These are phyloP conservation scores for Anoplophora glabripennis DNA, from an alignment of 1,140 invertebrate species.

Conservation along the genomic window DNA sequence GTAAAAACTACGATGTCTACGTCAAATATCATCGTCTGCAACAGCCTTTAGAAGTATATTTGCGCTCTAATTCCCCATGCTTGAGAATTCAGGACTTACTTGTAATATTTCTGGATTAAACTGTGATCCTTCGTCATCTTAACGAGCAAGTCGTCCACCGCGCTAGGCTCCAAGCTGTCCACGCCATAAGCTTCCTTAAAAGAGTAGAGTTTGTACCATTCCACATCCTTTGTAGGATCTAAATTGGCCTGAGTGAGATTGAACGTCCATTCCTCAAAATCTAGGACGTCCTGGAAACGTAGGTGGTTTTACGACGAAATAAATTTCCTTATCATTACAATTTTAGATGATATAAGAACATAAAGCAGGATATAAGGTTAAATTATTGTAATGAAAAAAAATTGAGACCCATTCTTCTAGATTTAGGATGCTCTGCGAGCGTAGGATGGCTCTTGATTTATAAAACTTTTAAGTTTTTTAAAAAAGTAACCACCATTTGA, in stretches of 20 bases:
- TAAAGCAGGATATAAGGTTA: neutral
- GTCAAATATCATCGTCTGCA: neutral
- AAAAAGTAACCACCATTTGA: too few species aligned
- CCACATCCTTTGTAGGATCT: slow-evolving; percentile 39
- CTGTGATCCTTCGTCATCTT: slow-evolving; percentile 50
- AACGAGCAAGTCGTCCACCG: slow-evolving; percentile 52
- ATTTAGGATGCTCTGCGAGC: neutral
- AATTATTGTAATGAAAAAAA: neutral
- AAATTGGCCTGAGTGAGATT: slow-evolving; percentile 76
- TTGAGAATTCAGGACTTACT: slow-evolving; percentile 25
- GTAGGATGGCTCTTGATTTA: too few species aligned
- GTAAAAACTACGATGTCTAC: neutral
- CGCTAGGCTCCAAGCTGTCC: slow-evolving; percentile 49
- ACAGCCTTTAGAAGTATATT: neutral
- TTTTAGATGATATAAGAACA: neutral
- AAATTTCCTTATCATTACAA: neutral
- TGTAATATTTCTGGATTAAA: slow-evolving; percentile 37
- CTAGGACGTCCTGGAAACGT: slow-evolving; percentile 57
- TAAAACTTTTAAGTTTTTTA: too few species aligned
- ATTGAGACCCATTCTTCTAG: neutral
- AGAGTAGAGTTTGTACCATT: slow-evolving; percentile 67
- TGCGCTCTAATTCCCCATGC: neutral
- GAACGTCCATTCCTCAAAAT: slow-evolving; percentile 71
- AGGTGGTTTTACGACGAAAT: neutral
- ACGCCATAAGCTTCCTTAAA: slow-evolving; percentile 64